A percentile compares a stretch with the other conserved stretches of the same genome.
phyloP scores from a whole-genome alignment of 2,888 invertebrate genomes.

The Rhorus exstirpatorius region DNA sequence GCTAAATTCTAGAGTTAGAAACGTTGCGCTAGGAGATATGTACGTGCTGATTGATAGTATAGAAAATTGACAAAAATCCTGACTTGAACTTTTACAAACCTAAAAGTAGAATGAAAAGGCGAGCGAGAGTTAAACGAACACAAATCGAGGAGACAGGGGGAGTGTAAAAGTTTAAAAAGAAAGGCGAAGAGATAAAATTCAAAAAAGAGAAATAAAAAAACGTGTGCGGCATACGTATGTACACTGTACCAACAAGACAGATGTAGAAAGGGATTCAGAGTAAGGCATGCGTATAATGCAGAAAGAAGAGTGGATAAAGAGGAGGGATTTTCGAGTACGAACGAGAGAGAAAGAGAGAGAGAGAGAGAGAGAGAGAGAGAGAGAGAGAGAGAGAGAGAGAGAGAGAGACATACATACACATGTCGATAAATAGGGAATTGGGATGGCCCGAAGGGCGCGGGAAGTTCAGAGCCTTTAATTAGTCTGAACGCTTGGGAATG shows the following conservation, averaged over 20 bases:
- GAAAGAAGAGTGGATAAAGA: slow-evolving; percentile 33
- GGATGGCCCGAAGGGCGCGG: slow-evolving; percentile 52
- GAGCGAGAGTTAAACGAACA: no score
- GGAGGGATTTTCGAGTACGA: slow-evolving; percentile 1
- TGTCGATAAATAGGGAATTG: slow-evolving; percentile 38
- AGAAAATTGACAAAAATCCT: no score
- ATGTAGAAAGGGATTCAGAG: neutral
- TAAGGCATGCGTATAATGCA: neutral
- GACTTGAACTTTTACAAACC: no score
- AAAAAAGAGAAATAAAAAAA: neutral
- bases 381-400: slow-evolving; percentile 19
- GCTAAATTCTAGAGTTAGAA: no score
- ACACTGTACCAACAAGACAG: neutral
- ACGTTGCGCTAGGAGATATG: no score
- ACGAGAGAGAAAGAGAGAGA: slow-evolving; percentile 15
- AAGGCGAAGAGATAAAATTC: neutral
- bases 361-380: slow-evolving; percentile 27
- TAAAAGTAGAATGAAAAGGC: no score
- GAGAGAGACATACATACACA: slow-evolving; percentile 33
- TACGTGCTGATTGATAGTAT: no score
- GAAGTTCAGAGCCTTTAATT: slow-evolving; percentile 70
- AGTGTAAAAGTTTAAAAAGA: no score
- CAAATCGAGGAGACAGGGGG: no score
- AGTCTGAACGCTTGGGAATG: slow-evolving; percentile 63
- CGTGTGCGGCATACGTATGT: no score